Evolutionary conservation across 2,797 vertebrate genomes (phyloP).

Genomic region (Rachycentron canadum): DNA sequence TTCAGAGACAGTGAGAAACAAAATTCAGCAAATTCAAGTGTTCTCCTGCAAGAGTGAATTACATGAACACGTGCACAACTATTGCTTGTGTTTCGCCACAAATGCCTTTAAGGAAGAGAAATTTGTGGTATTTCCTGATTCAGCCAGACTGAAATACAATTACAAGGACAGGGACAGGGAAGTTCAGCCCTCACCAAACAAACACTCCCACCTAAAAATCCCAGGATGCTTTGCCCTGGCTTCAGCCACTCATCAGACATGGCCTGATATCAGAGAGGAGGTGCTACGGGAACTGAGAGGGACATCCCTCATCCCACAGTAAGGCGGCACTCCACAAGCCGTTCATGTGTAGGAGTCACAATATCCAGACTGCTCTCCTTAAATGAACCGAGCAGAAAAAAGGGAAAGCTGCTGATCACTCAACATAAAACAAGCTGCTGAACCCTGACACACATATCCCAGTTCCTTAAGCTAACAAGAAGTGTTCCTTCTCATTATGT

Average conservation of each 20-base stretch:
- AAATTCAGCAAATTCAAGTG: not conserved
- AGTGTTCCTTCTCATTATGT: not conserved
- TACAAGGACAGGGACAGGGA: slow-evolving; percentile 22
- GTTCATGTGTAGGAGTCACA: slow-evolving; percentile 27
- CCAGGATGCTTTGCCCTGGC: slow-evolving; percentile 61
- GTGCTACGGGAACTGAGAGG: slow-evolving; percentile 63
- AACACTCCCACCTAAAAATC: slow-evolving; percentile 61
- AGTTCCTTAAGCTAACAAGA: slow-evolving; percentile 4
- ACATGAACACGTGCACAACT: not conserved
- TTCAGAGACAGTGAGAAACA: not conserved
- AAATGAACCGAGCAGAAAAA: slow-evolving; percentile 19
- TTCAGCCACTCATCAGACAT: slow-evolving; percentile 74
- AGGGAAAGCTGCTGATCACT: not conserved
- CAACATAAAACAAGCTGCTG: not conserved
- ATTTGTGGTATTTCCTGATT: slow-evolving; percentile 45
- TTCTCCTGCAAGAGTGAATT: not conserved
- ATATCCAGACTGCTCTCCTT: slow-evolving; percentile 16
- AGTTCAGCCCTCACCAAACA: slow-evolving; percentile 51
- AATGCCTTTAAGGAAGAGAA: slow-evolving; percentile 13
- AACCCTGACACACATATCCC: not conserved
- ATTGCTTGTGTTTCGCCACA: no score
- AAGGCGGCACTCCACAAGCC: slow-evolving; percentile 5
- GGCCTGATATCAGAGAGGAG: slow-evolving; percentile 80
- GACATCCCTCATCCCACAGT: slow-evolving; percentile 49
- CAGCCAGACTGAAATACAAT: slow-evolving; percentile 49